Conservation (phyloP, 1,140 invertebrate species). For the Orchestia grillus region DNA sequence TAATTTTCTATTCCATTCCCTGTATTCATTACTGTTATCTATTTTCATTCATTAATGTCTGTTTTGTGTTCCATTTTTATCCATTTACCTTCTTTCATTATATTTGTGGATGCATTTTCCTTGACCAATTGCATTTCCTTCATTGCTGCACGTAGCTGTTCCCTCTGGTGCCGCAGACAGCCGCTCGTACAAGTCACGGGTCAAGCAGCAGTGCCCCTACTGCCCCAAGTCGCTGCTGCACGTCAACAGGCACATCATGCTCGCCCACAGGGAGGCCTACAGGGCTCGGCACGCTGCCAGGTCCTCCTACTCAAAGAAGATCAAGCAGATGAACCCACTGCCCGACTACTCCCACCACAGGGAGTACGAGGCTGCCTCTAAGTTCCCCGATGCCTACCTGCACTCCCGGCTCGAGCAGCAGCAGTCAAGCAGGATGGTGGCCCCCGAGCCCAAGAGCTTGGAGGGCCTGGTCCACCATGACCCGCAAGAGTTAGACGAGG, state of each 20-base stretch:
- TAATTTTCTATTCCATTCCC: too few relatives aligned
- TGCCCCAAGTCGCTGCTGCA: conserved; percentile 47
- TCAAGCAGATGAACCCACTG: conserved; percentile 17
- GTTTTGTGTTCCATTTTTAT: background rate
- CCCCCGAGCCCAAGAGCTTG: background rate
- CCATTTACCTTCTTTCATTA: too few relatives aligned
- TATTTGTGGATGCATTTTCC: too few relatives aligned
- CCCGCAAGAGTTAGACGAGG: background rate
- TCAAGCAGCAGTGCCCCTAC: conserved; percentile 41
- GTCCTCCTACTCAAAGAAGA: conserved; percentile 40
- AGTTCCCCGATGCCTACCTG: background rate
- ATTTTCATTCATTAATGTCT: background rate
- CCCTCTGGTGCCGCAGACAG: background rate
- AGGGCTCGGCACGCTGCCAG: conserved; percentile 14
- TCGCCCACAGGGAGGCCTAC: conserved; percentile 32
- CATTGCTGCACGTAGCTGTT: too few relatives aligned
- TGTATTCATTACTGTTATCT: background rate
- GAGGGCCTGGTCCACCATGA: background rate
- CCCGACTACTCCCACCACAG: conserved; percentile 35
- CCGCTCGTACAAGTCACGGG: conserved; percentile 34
- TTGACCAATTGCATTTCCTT: too few relatives aligned
- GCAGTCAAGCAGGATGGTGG: background rate
- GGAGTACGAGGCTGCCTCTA: background rate
- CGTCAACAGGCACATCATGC: conserved; percentile 40
- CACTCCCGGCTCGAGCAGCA: background rate